Conservation (phyloP, 2,888 invertebrate species). For the Ethmia dodecea region DNA sequence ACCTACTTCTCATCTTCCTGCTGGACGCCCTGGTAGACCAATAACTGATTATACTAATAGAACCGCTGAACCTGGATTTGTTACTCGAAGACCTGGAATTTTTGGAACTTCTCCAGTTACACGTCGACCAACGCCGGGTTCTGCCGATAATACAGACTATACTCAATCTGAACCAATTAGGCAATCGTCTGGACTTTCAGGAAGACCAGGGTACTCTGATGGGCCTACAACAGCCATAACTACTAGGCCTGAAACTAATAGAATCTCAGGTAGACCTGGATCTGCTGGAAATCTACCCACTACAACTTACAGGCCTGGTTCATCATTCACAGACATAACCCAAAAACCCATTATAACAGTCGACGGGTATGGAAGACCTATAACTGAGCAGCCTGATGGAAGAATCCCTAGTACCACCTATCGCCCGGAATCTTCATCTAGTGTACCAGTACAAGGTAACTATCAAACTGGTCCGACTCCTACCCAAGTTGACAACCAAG, state of each 20-base stretch:
- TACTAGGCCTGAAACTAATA: neutral
- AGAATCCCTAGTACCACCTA: conserved; percentile 1
- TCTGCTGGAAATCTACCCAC: conserved; percentile 16
- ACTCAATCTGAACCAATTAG: neutral
- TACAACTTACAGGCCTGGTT: conserved; percentile 26
- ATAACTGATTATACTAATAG: conserved; percentile 1
- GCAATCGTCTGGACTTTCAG: neutral
- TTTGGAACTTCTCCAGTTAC: too few relatives aligned
- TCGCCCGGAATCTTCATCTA: neutral
- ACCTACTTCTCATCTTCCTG: too few relatives aligned
- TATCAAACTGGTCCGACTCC: neutral
- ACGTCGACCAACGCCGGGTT: too few relatives aligned
- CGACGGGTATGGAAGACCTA: conserved; percentile 11
- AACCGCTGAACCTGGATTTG: neutral
- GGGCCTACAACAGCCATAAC: neutral
- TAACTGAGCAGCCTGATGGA: conserved; percentile 2
- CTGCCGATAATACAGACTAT: too few relatives aligned
- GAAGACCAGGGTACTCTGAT: neutral
- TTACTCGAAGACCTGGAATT: conserved; percentile 1
- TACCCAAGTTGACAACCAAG: neutral
- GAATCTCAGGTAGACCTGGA: conserved; percentile 1
- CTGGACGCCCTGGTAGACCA: too few relatives aligned
- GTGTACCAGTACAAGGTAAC: neutral
- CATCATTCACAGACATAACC: conserved; percentile 6
- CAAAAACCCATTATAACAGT: conserved; percentile 1